Base-by-base conservation (phyloP, 2,888 invertebrate species). In the Tachina fera region DNA sequence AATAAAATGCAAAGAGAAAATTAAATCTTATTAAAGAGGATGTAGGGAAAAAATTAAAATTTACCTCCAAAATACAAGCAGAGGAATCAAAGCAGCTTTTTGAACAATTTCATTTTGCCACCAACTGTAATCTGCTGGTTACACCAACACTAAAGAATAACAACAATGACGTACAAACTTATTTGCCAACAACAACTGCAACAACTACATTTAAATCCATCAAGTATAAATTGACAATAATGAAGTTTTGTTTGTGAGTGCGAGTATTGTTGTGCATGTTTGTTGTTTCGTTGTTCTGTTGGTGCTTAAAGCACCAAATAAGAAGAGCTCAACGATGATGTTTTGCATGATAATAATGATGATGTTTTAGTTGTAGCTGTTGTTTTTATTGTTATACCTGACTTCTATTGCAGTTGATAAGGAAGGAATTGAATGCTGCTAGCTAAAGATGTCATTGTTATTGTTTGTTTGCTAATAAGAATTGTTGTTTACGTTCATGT, bases 371-470 rank as follows among this genome's bases (percentile, higher is more conserved):
- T 22, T 58, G 13, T 16, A 1, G 9, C 9, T 53, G 61, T 10
- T 16, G 70, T n/a, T 76, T 14, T 76, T 71, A 47, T 39, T 74
- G 45, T n/a, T n/a, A n/a, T n/a, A n/a, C n/a, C 39, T 81, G 68
- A 39, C 31, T 22, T 51, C 31, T 8, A 47, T 63, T 60, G 19
- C 51, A 60, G 61, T 13, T 51, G 61, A 56, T 58, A 56, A 74
- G 31, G 53, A 67, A 68, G 83, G 45, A 72, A 68, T 47, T 65
- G 65, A 71, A 51, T 75, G 78, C 85, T 82, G 65, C n/a, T 75
- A 74, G 82, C 82, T 47, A 70, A 82, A 80, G 68, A 47, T 75
- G 78, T 78, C 77, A 78, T 80, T 82, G 72, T 84, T 63, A 49
- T 68, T 70, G 61, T 78, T 83, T 74, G 65, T 65, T 65, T 83